Conservation (phyloP, 1,140 invertebrate species). For the Schlechtendalia chinensis region DNA sequence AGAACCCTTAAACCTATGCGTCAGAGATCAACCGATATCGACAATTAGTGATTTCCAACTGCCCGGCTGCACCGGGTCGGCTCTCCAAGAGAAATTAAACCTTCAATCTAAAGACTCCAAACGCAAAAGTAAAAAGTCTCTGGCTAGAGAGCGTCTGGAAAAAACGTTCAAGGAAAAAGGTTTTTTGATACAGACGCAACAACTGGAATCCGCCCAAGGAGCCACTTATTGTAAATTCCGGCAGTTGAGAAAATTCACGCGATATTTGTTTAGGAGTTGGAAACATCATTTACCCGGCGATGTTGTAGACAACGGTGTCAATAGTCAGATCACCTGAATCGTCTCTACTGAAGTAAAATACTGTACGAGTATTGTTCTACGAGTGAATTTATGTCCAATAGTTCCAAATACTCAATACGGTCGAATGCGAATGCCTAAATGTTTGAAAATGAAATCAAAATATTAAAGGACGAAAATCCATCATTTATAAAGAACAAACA, state of each 20-base stretch:
- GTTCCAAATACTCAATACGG: neutral
- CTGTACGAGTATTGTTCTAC: neutral
- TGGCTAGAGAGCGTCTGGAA: slow-evolving; percentile 83
- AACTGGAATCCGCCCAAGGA: slow-evolving; percentile 84
- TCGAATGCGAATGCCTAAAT: neutral
- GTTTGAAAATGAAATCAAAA: neutral
- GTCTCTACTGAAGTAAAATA: neutral
- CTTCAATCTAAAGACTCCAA: slow-evolving; percentile 47
- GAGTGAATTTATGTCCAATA: neutral
- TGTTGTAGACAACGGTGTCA: slow-evolving; percentile 57
- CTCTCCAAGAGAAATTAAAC: slow-evolving; percentile 20
- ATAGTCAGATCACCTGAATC: slow-evolving; percentile 15
- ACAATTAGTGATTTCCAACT: neutral
- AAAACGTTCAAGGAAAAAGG: slow-evolving; percentile 90
- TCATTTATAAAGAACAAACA: neutral
- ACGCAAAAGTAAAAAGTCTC: slow-evolving; percentile 74
- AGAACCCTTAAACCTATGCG: slow-evolving; percentile 80
- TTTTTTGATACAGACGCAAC: slow-evolving; percentile 88
- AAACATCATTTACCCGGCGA: slow-evolving; percentile 87
- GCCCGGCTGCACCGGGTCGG: neutral
- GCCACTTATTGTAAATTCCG: slow-evolving; percentile 92
- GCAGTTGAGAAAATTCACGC: slow-evolving; percentile 85
- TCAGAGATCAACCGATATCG: slow-evolving; percentile 57
- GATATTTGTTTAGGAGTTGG: slow-evolving; percentile 88
- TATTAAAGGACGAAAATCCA: neutral